Percentiles rank a stretch among this genome's conserved stretches.
Conservation (phyloP, 2,888 invertebrate species). For the Eristalinus aeneus region DNA sequence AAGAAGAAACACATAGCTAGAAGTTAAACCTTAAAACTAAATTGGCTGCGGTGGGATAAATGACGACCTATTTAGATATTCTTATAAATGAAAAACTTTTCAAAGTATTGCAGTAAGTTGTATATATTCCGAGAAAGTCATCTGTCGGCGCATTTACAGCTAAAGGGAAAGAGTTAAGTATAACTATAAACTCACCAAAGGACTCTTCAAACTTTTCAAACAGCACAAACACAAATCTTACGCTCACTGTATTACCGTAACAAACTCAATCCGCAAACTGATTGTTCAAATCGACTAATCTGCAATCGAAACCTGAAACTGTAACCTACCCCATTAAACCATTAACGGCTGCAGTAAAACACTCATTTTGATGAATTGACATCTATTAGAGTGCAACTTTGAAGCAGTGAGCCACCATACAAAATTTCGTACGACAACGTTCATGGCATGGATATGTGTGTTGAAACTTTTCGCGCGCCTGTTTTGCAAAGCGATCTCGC, state of each 20-base stretch:
- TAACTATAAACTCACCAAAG: not conserved
- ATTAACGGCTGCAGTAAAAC: not conserved
- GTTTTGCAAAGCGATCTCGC: conserved; percentile 12
- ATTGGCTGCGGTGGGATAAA: no score
- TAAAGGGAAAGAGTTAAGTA: no score
- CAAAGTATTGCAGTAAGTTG: no score
- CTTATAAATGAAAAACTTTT: no score
- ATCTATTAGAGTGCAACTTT: conserved; percentile 1
- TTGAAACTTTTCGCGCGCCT: not conserved
- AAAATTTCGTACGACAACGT: not conserved
- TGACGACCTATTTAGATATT: no score
- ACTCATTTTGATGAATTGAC: not conserved
- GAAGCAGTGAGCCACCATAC: conserved; percentile 7
- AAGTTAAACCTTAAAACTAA: no score
- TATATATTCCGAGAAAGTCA: no score
- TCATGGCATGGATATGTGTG: not conserved
- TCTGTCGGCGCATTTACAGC: no score
- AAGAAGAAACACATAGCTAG: no score
- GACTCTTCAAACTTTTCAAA: not conserved
- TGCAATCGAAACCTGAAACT: not conserved
- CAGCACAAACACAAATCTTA: not conserved
- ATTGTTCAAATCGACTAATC: not conserved
- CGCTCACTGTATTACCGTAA: not conserved
- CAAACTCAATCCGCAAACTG: not conserved
- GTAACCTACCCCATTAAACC: not conserved